Percentiles rank a stretch among this genome's conserved stretches.
phyloP scores from a whole-genome alignment of 1,140 invertebrate genomes.

The Ceratina australensis region DNA sequence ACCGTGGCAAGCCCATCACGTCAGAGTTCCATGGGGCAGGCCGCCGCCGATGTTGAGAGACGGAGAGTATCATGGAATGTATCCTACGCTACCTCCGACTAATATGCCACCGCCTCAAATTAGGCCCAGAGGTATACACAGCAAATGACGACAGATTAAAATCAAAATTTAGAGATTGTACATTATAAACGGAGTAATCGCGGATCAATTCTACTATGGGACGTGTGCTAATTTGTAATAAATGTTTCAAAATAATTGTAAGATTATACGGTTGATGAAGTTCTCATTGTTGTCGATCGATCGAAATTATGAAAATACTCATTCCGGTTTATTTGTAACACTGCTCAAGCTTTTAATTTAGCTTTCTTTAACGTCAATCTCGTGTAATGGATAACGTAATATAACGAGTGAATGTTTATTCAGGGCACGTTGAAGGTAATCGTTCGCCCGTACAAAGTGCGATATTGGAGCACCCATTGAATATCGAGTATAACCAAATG shows the following conservation, averaged over 20 bases:
- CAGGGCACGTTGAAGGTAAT: conserved; percentile 67
- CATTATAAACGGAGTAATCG: neutral
- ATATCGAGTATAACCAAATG: conserved; percentile 69
- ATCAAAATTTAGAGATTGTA: neutral
- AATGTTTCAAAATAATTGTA: neutral
- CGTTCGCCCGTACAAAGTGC: conserved; percentile 66
- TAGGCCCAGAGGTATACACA: conserved; percentile 71
- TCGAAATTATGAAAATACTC: neutral
- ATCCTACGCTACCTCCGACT: conserved; percentile 69
- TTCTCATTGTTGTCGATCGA: neutral
- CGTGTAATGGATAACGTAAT: neutral
- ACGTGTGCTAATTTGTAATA: neutral
- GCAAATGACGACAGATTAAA: neutral
- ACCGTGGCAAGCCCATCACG: conserved; percentile 72
- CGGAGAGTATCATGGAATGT: conserved; percentile 63
- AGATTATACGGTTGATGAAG: neutral
- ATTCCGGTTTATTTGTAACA: neutral
- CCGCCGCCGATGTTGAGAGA: conserved; percentile 70
- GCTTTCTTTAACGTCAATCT: neutral
- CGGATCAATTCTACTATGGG: neutral
- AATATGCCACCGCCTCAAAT: conserved; percentile 77
- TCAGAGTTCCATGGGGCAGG: conserved; percentile 70
- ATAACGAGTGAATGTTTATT: conserved; percentile 35
- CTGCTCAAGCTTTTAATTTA: neutral
- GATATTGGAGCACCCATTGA: conserved; percentile 67